Conservation (phyloP, 2,888 invertebrate species). For the Trissoscelio sp. region DNA sequence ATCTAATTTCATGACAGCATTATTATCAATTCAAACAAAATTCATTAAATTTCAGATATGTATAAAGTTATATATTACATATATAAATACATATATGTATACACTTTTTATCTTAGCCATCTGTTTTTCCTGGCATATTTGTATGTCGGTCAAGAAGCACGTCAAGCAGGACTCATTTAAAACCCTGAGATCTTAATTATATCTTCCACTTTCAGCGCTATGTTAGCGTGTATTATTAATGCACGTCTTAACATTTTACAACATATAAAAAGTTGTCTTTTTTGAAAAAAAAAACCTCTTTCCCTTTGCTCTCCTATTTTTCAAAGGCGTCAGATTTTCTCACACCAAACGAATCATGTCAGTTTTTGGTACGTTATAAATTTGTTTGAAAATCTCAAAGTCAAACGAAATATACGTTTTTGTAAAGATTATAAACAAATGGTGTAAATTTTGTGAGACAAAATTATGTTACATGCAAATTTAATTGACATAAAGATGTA, state of each 20-base stretch:
- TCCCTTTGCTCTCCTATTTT: conserved; percentile 4
- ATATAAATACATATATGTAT: no score
- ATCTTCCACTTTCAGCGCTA: conserved; percentile 24
- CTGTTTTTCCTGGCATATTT: conserved; percentile 42
- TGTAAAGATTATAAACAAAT: no score
- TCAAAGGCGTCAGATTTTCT: conserved; percentile 3
- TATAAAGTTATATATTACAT: no score
- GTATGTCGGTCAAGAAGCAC: conserved; percentile 53
- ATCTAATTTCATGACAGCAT: no score
- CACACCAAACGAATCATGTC: background rate
- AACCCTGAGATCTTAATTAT: conserved; percentile 51
- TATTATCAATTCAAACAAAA: no score
- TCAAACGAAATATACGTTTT: conserved; percentile 1
- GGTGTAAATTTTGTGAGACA: no score
- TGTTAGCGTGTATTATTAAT: conserved; percentile 39
- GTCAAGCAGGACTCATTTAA: conserved; percentile 37
- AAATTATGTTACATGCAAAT: no score
- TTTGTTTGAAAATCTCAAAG: background rate
- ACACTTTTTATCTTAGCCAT: no score
- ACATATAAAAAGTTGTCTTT: background rate
- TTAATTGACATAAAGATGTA: no score
- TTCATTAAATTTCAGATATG: no score
- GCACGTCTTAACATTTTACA: conserved; percentile 26
- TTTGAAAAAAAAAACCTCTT: background rate
- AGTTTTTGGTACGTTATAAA: conserved; percentile 6